phyloP scores from a whole-genome alignment of 2,888 invertebrate genomes.

The Bellardia bayeri region DNA sequence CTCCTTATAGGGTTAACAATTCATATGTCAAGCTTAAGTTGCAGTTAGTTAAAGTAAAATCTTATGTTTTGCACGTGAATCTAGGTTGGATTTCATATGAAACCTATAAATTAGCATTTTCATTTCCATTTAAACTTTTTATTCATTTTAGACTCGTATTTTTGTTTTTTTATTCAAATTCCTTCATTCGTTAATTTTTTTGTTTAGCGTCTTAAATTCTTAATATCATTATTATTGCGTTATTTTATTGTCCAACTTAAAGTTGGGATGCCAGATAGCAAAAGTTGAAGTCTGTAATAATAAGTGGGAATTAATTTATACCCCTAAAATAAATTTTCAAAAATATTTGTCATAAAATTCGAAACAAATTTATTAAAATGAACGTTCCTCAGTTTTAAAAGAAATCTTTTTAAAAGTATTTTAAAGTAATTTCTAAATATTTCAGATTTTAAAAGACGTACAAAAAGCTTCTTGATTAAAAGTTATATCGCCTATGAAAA shows the following conservation, averaged over 20 bases:
- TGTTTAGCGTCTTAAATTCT: constrained; percentile 21
- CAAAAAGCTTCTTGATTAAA: too few relatives aligned
- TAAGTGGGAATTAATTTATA: too few relatives aligned
- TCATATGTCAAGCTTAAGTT: not conserved
- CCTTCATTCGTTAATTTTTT: constrained; percentile 9
- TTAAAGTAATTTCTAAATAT: too few relatives aligned
- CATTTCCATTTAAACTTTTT: constrained; percentile 51
- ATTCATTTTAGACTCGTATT: constrained; percentile 25
- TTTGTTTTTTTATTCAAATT: constrained; percentile 28
- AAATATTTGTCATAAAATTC: too few relatives aligned
- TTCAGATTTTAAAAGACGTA: too few relatives aligned
- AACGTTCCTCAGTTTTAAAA: too few relatives aligned
- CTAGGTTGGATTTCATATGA: constrained; percentile 40
- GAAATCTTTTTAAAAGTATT: too few relatives aligned
- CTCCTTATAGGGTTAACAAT: constrained; percentile 11
- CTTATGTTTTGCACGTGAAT: constrained; percentile 17
- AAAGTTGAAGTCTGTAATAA: too few relatives aligned
- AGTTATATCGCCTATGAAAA: too few relatives aligned
- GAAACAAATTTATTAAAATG: too few relatives aligned
- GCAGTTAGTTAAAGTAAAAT: constrained; percentile 5
- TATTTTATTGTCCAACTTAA: constrained; percentile 13
- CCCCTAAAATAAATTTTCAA: too few relatives aligned
- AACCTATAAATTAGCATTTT: constrained; percentile 63
- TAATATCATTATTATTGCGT: constrained; percentile 38
- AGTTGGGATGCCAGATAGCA: not conserved